Base-by-base conservation (phyloP, 2,797 vertebrate genomes). In the Crocidura indochinensis region DNA sequence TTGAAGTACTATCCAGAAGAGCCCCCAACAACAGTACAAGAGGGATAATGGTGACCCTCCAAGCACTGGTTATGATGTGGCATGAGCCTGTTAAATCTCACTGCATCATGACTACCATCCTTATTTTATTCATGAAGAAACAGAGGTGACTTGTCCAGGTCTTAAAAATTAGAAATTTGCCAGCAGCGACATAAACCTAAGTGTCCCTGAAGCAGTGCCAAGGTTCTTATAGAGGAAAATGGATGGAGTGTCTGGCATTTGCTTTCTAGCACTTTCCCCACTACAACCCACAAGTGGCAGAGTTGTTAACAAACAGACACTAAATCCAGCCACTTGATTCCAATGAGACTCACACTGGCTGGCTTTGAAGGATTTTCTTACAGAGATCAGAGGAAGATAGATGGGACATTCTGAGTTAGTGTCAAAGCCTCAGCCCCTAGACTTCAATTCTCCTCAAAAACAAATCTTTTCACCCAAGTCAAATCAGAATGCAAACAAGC, bases 341-440 rank as follows among this genome's bases (percentile, higher is more conserved):
- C 77, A 83, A 9, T 19, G 87, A 47, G 90, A 84, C 53, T 82
- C 85, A 68, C 91, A 71, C 8, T 1, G 9, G 53, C 79, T 29
- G 38, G 60, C 72, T 96, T 77, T 85, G 84, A 92, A 69, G 84
- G 87, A 91, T 96, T 91, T 85, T 94, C 76, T 95, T 95, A 93
- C 82, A 83, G 49, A 94, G 82, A 95, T 85, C 10, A 60, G 14
- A 79, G 69, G 74, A 88, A 84, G 86, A 60, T 90, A 91, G 87
- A 91, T 27, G 67, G 72, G 1, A n/a, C 3, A 17, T 60, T 91
- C 69, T 14, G 20, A 72, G 68, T 64, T 60, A 77, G 26, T 67
- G 56, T 91, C 87, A 11, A 20, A 51, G 60, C 62, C 79, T 68
- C 84, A 49, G 47, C 68, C 92, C 60, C 56, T 3, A 0, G 64